A percentile compares a stretch with the other conserved stretches of the same genome.
These are phyloP conservation scores for Sphaerophoria taeniata DNA, from an alignment of 2,888 invertebrate genomes.

Conservation along the genomic window DNA sequence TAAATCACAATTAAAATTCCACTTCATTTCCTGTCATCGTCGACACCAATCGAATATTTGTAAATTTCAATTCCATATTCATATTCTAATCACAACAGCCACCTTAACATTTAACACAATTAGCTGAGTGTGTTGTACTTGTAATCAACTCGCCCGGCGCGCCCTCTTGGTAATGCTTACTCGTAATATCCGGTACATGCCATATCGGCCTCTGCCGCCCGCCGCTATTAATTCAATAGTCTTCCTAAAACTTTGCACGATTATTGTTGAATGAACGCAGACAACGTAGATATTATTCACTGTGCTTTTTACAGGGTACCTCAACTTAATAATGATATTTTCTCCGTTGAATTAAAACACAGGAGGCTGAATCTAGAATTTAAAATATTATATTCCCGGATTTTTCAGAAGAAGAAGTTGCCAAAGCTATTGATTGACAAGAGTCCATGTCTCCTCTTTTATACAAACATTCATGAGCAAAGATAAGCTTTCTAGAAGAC, in stretches of 20 bases:
- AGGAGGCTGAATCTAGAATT: too few relatives aligned
- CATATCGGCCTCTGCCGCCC: too few relatives aligned
- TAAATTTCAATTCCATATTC: background rate
- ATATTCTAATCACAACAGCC: constrained; percentile 11
- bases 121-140: constrained; percentile 31
- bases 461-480: too few relatives aligned
- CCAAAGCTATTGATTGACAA: too few relatives aligned
- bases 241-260: constrained; percentile 50
- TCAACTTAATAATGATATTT: background rate
- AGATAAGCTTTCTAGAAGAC: too few relatives aligned
- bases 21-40: constrained; percentile 58
- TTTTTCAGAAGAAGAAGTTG: too few relatives aligned
- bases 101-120: constrained; percentile 49
- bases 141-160: constrained; percentile 50
- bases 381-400: too few relatives aligned
- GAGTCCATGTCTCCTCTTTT: too few relatives aligned
- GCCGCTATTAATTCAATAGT: background rate
- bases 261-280: background rate
- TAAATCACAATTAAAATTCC: constrained; percentile 42
- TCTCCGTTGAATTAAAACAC: background rate
- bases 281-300: constrained; percentile 33
- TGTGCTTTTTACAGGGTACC: constrained; percentile 56
- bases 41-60: constrained; percentile 44
- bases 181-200: constrained; percentile 35
- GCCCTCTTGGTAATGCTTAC: background rate